These are phyloP conservation scores for Hyposoter didymator DNA, from an alignment of 2,888 invertebrate species.

Conservation along the genomic window DNA sequence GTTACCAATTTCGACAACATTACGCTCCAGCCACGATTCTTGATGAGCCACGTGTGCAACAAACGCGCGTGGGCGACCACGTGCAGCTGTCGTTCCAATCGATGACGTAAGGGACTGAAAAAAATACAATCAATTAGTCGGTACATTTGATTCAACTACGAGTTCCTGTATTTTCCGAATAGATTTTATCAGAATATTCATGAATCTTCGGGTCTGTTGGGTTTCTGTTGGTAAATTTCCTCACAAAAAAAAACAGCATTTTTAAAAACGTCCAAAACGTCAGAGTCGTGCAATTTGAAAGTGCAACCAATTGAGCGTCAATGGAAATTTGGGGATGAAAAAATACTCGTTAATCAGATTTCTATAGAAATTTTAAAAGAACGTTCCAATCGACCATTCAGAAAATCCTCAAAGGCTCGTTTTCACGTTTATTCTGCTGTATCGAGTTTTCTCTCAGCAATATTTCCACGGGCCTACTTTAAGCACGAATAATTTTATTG, in stretches of 20 bases:
- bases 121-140: not conserved
- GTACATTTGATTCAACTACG: not conserved
- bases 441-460: not conserved
- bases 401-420: not conserved
- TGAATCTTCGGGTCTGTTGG: no score
- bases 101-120: conserved; percentile 8
- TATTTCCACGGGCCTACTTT: not conserved
- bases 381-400: not conserved
- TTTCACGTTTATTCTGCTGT: not conserved
- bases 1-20: conserved; percentile 57
- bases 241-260: no score
- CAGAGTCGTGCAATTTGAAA: no score
- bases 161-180: no score
- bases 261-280: no score
- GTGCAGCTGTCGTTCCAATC: conserved; percentile 46
- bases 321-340: no score
- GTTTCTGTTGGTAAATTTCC: no score
- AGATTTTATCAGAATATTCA: no score
- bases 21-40: conserved; percentile 11
- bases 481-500: not conserved
- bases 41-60: conserved; percentile 46
- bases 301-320: no score
- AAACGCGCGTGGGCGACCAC: conserved; percentile 25
- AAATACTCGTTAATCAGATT: not conserved
- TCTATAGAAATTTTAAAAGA: not conserved